These are phyloP conservation scores for Oscheius myriophilus DNA, from an alignment of 2,888 invertebrate genomes.

Conservation along the genomic window DNA sequence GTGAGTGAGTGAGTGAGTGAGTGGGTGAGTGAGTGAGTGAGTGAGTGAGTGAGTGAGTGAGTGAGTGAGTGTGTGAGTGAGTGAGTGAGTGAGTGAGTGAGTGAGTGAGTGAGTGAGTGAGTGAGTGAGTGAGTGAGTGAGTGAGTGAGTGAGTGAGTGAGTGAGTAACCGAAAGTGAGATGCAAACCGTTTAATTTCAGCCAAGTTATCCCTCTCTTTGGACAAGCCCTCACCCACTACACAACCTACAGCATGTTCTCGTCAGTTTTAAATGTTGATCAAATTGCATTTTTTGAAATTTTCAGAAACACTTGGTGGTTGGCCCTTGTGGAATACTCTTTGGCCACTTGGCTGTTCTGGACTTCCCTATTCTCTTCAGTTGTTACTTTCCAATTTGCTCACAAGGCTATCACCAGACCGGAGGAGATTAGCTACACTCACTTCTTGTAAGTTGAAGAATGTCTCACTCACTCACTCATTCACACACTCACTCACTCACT, in stretches of 20 bases:
- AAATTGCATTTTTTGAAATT: neutral
- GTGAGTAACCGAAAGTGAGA: no score
- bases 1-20: neutral
- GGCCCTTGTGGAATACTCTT: slow-evolving; percentile 32
- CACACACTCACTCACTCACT: neutral
- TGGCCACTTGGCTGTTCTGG: slow-evolving; percentile 46
- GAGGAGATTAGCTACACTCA: slow-evolving; percentile 46
- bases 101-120: neutral
- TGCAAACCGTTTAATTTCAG: slow-evolving; percentile 29
- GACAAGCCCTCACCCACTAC: slow-evolving; percentile 40
- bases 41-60: neutral
- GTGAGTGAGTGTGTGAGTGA: neutral
- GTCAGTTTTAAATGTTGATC: slow-evolving; percentile 23
- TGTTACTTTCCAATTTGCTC: slow-evolving; percentile 42
- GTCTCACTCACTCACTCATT: no score
- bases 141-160: neutral
- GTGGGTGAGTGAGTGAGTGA: neutral
- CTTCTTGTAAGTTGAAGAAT: slow-evolving; percentile 29
- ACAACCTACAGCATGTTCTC: slow-evolving; percentile 49
- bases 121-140: neutral
- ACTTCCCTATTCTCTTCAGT: slow-evolving; percentile 38
- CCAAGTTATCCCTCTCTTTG: slow-evolving; percentile 38
- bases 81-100: neutral
- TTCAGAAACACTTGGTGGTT: slow-evolving; percentile 34
- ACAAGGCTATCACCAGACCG: slow-evolving; percentile 42